Evolutionary conservation across 1,140 invertebrate species (phyloP).

Genomic region (Pachypsylla venusta): DNA sequence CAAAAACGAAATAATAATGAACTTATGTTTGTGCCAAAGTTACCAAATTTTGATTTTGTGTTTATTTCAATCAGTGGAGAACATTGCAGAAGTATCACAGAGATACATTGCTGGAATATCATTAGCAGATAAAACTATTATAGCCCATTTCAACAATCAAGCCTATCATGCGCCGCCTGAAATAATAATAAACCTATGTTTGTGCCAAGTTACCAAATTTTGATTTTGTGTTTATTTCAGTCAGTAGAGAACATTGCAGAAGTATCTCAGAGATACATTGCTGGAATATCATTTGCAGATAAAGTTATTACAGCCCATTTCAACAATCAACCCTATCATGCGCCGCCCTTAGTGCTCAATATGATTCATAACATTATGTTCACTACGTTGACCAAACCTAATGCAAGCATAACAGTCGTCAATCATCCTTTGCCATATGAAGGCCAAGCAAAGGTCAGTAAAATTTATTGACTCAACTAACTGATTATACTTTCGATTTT

Average conservation of each 20-base stretch:
- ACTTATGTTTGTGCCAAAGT: too few species aligned
- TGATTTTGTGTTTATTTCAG: slow-evolving; percentile 19
- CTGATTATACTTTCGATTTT: too few species aligned
- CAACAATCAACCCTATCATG: slow-evolving; percentile 51
- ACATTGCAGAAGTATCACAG: slow-evolving; percentile 21
- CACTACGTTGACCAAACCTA: slow-evolving; percentile 26
- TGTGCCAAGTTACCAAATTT: neutral
- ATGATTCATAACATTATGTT: slow-evolving; percentile 45
- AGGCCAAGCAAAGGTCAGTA: slow-evolving; percentile 26
- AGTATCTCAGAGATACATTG: slow-evolving; percentile 30
- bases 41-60: too few species aligned
- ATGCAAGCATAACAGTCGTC: slow-evolving; percentile 38
- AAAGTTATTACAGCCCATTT: slow-evolving; percentile 39
- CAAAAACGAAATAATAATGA: too few species aligned
- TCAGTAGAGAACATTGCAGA: slow-evolving; percentile 20
- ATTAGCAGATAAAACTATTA: slow-evolving; percentile 29
- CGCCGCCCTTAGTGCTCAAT: slow-evolving; percentile 45
- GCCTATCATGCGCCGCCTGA: slow-evolving; percentile 53
- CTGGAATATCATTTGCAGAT: slow-evolving; percentile 32
- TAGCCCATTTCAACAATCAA: slow-evolving; percentile 46
- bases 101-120: slow-evolving; percentile 36
- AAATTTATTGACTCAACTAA: too few species aligned
- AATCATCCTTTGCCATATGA: slow-evolving; percentile 52
- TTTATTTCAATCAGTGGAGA: slow-evolving; percentile 22
- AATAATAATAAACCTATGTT: slow-evolving; percentile 15